phyloP scores from a whole-genome alignment of 2,113 vertebrate genomes.

The Machaerirhynchus nigripectus region DNA sequence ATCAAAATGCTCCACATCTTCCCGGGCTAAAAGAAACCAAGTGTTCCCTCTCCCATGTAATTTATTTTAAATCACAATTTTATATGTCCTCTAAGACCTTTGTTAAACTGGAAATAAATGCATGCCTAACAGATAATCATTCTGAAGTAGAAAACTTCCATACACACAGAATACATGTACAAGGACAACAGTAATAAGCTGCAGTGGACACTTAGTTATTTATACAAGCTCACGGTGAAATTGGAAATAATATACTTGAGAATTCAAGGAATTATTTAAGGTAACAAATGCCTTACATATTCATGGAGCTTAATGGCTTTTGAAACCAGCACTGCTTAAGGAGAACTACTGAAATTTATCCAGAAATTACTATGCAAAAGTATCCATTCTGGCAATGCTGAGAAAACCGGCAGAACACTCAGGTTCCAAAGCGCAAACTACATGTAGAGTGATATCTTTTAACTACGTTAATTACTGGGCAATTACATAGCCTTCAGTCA shows the following conservation, averaged over 20 bases:
- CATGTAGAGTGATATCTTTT: background rate
- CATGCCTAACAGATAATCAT: background rate
- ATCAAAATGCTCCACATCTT: background rate
- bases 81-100: background rate
- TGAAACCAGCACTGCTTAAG: slow-evolving; percentile 4
- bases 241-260: background rate
- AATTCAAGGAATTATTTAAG: background rate
- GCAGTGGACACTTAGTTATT: background rate
- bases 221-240: background rate
- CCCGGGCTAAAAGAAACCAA: background rate
- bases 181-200: background rate
- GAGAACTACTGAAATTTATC: background rate
- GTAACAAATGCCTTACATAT: background rate
- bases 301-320: background rate
- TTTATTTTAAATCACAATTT: background rate
- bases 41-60: background rate
- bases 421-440: background rate
- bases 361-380: slow-evolving; percentile 33
- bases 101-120: background rate
- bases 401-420: background rate
- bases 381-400: slow-evolving; percentile 4
- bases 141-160: background rate
- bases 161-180: background rate
- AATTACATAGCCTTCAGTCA: slow-evolving; percentile 22
- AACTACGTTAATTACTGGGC: background rate